Evolutionary conservation across 2,113 vertebrate species (phyloP).

Genomic region (Theristicus caerulescens): DNA sequence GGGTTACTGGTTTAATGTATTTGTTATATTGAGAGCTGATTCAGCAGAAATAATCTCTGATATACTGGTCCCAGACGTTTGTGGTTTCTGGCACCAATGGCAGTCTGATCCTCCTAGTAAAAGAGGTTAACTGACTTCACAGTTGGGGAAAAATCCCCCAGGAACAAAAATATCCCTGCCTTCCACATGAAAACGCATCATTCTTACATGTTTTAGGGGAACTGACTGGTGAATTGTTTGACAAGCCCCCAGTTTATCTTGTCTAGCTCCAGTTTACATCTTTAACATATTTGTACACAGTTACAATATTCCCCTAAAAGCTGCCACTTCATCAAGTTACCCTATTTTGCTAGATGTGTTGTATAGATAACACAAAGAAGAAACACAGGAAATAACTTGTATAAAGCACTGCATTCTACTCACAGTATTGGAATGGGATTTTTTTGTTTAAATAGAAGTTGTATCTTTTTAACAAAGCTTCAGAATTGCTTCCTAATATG

Average conservation of each 20-base stretch:
- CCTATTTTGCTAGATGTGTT: neutral
- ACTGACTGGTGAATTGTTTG: conserved; percentile 15
- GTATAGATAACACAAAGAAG: neutral
- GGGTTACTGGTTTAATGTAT: neutral
- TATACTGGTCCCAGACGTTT: neutral
- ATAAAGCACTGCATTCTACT: neutral
- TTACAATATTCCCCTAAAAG: neutral
- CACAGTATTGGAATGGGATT: neutral
- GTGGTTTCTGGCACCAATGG: conserved; percentile 29
- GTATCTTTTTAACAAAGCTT: neutral
- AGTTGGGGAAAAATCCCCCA: neutral
- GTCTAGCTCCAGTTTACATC: neutral
- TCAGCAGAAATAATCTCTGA: conserved; percentile 44
- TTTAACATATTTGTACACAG: conserved; percentile 9
- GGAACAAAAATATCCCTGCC: neutral
- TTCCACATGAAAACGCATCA: neutral
- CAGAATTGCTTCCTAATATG: neutral
- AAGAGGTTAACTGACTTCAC: conserved; percentile 1
- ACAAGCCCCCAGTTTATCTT: neutral
- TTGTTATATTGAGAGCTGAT: conserved; percentile 27
- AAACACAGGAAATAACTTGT: neutral
- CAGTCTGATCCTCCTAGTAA: neutral
- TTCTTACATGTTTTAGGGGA: neutral
- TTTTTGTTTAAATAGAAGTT: neutral
- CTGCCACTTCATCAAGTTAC: neutral